Base-by-base conservation (phyloP, 1,140 invertebrate species). In the Chironomus striatipennis region DNA sequence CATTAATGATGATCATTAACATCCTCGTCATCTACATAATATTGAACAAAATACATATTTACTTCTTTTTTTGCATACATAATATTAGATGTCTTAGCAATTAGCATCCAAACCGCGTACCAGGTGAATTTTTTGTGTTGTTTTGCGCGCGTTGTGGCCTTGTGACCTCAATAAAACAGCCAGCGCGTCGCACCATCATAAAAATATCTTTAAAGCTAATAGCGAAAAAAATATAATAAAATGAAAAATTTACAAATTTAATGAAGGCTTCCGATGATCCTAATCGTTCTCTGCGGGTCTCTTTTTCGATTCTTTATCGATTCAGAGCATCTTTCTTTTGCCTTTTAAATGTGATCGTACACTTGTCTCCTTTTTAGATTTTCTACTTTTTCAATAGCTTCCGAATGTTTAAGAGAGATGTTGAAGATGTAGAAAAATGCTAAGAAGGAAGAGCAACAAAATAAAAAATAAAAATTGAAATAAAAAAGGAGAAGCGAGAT, bases 151-250 rank as follows among this genome's bases (percentile, higher is more conserved):
- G 47, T 57, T 57, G 65, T 70, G 65, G 65, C 65, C 65, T 70
- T 70, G 65, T 70, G 65, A 70, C 65, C 65, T 70, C 20, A 70
- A 70, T 20, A 70, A 70, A 70, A 18, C 17, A 70, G 65, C 65
- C 17, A 70, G 65, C 65, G 65, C 65, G 65, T 70, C 65, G 17
- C 17, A 70, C 20, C 65, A 70, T 21, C 65, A 70, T 70, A 70
- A 70, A 57, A 57, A 57, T 57, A 17, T 6, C 65, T 70, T 70
- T 18, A 18, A 34, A 34, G 4, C 65, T 18, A 70, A 70, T 57
- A 57, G 47, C 12, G 24, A 57, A 57, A 57, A 57, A 57, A 57
- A 57, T 12, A 57, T 57, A 57, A 47, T 47, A 57, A 57, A 57
- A 12, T 57, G 47, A 57, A 57, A 57, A 12, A n/a, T 70, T 70